Percentiles rank a stretch among this genome's conserved stretches.
These are phyloP conservation scores for Aleiodes sp. DNA, from an alignment of 1,140 invertebrate species.

Conservation along the genomic window DNA sequence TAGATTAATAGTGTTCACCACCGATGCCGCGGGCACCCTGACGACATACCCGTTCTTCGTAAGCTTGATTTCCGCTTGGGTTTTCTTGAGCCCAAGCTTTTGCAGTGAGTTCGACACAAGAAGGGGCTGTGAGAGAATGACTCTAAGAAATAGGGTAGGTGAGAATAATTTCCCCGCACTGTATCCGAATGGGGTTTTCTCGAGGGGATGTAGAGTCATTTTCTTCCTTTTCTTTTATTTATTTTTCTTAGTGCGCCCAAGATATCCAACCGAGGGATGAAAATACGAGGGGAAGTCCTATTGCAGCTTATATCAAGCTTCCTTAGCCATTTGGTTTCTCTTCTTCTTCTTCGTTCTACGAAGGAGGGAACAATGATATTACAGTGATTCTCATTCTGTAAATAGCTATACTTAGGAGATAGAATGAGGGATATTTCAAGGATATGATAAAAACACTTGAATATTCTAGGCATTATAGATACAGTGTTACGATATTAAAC, in stretches of 20 bases:
- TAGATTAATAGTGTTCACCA: constrained; percentile 59
- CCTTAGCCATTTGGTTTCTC: constrained; percentile 53
- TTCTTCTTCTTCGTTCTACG: constrained; percentile 21
- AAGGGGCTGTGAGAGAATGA: constrained; percentile 25
- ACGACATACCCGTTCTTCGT: background rate
- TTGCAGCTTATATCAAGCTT: constrained; percentile 39
- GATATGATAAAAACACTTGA: constrained; percentile 8
- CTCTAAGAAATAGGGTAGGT: constrained; percentile 45
- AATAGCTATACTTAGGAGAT: background rate
- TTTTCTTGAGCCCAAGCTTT: constrained; percentile 5
- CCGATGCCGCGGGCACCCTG: constrained; percentile 19
- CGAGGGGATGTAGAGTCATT: constrained; percentile 26
- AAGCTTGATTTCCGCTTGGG: constrained; percentile 38
- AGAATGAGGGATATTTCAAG: background rate
- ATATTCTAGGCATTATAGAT: constrained; percentile 8
- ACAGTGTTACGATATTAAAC: constrained; percentile 4
- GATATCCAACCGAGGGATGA: constrained; percentile 27
- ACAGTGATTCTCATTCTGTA: constrained; percentile 42
- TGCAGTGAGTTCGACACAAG: constrained; percentile 16
- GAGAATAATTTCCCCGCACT: constrained; percentile 54
- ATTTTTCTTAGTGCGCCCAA: too few species aligned
- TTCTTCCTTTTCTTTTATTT: too few species aligned
- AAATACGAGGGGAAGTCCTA: constrained; percentile 30
- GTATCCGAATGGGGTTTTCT: constrained; percentile 23
- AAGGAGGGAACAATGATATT: constrained; percentile 34